Base-by-base conservation (phyloP, 2,113 vertebrate genomes). In the Octodon degus region DNA sequence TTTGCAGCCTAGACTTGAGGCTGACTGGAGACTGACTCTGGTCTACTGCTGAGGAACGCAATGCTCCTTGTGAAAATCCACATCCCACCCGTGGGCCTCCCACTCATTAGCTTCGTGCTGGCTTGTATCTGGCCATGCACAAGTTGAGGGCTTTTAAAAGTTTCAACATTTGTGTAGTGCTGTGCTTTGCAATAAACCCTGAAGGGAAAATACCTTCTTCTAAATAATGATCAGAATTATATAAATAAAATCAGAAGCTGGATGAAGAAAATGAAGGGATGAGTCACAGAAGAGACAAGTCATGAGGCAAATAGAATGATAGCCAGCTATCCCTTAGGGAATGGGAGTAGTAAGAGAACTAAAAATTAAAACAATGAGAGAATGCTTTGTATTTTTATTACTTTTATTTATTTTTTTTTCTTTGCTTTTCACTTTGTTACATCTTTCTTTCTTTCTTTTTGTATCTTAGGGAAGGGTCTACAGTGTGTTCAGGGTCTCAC, bases 51-150 rank as follows among this genome's bases (percentile, higher is more conserved):
- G n/a, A 53, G 80, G 22, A 84, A 16, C 53, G 62, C 22, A 50
- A 0, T n/a, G 34, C 53, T 67, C 34, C 30, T 72, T 11, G 7
- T 17, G 9, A 32, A 53, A 53, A 19, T n/a, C 68, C 20, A 67
- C 2, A 1, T 6, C n/a, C 11, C 37, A 19, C 3, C 20, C 25
- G 5, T 74, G 9, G n/a, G 4, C 2, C 30, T 27, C 3, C 19
- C 22, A 13, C 37, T 16, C 2, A 34, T 30, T 85, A 77, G 16
- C 47, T 91, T 95, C 58, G 65, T 13, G 34, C 86, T 3, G 80
- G 70, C 3, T 32, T 77, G 30, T 24, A 68, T 25, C 5, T 80
- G 14, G 5, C n/a, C 50, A 81, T 25, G 58, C 20, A 30, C 20
- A 53, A 14, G 7, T 22, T 2, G 70, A 72, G 20, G 7, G 65